Evolutionary conservation across 2,888 invertebrate species (phyloP).

Genomic region (Rhamnusium bicolor): DNA sequence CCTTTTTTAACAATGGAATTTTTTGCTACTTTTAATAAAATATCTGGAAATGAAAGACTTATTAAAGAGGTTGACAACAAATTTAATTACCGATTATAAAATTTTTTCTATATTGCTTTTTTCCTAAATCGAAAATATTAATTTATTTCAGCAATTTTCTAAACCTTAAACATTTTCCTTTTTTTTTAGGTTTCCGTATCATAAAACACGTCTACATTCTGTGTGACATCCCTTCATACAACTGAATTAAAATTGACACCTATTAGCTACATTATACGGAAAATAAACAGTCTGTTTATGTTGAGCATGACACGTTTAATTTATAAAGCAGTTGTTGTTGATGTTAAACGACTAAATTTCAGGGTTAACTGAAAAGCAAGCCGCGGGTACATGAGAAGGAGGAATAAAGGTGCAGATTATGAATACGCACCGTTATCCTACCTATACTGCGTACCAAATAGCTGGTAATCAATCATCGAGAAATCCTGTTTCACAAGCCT

Average conservation of each 20-base stretch:
- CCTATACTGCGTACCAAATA: slow-evolving; percentile 55
- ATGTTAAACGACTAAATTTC: slow-evolving; percentile 56
- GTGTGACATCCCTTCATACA: slow-evolving; percentile 16
- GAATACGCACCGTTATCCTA: slow-evolving; percentile 60
- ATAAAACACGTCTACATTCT: slow-evolving; percentile 21
- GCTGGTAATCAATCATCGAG: slow-evolving; percentile 58
- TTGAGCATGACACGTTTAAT: slow-evolving; percentile 53
- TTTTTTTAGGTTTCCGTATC: background rate
- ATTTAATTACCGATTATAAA: too few species aligned
- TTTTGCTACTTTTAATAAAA: too few species aligned
- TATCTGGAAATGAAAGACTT: too few species aligned
- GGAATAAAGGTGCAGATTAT: slow-evolving; percentile 63
- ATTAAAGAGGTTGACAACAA: too few species aligned
- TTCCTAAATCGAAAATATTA: too few species aligned
- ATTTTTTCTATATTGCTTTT: too few species aligned
- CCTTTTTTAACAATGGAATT: too few species aligned
- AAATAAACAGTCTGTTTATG: slow-evolving; percentile 52
- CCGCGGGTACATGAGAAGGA: slow-evolving; percentile 49
- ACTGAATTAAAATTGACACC: slow-evolving; percentile 40
- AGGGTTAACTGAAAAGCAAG: slow-evolving; percentile 51
- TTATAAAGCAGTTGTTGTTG: slow-evolving; percentile 54
- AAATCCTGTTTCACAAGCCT: slow-evolving; percentile 48
- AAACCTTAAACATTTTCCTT: too few species aligned
- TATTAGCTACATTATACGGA: slow-evolving; percentile 34
- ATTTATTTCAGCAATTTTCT: too few species aligned